Evolutionary conservation across 2,888 invertebrate species (phyloP).

Genomic region (Melieria crassipennis): DNA sequence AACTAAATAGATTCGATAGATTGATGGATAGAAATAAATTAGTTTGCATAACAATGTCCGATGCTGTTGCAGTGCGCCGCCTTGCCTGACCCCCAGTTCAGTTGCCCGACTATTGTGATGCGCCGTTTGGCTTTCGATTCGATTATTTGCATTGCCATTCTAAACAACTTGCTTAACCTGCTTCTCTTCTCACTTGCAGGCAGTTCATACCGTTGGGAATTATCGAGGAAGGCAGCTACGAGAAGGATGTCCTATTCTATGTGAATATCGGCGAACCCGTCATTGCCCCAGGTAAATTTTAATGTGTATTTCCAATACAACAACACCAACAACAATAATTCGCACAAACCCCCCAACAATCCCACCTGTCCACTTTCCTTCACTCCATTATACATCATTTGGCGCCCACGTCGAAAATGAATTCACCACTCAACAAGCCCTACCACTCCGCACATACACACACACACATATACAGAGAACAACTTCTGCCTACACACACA

Average conservation of each 20-base stretch:
- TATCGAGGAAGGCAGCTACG: slow-evolving; percentile 97
- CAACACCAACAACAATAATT: too few relatives aligned
- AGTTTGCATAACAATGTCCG: too few relatives aligned
- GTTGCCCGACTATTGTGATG: not conserved
- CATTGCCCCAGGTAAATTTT: slow-evolving; percentile 81
- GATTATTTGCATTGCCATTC: not conserved
- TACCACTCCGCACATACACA: not conserved
- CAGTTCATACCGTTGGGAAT: slow-evolving; percentile 87
- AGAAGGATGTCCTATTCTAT: slow-evolving; percentile 94
- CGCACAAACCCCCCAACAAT: too few relatives aligned
- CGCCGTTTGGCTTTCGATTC: not conserved
- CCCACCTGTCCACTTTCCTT: too few relatives aligned
- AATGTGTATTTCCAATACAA: too few relatives aligned
- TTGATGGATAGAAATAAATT: too few relatives aligned
- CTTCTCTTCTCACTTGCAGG: slow-evolving; percentile 72
- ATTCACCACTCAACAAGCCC: too few relatives aligned
- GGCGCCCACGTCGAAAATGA: too few relatives aligned
- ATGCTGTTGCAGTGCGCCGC: too few relatives aligned
- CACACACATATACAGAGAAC: not conserved
- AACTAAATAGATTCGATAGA: too few relatives aligned
- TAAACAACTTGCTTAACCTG: not conserved
- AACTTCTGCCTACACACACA: not conserved
- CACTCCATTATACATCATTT: too few relatives aligned
- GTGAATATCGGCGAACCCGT: slow-evolving; percentile 91
- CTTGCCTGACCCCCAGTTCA: too few relatives aligned